phyloP scores from a whole-genome alignment of 2,113 vertebrate genomes.

The Fukomys damarensis region DNA sequence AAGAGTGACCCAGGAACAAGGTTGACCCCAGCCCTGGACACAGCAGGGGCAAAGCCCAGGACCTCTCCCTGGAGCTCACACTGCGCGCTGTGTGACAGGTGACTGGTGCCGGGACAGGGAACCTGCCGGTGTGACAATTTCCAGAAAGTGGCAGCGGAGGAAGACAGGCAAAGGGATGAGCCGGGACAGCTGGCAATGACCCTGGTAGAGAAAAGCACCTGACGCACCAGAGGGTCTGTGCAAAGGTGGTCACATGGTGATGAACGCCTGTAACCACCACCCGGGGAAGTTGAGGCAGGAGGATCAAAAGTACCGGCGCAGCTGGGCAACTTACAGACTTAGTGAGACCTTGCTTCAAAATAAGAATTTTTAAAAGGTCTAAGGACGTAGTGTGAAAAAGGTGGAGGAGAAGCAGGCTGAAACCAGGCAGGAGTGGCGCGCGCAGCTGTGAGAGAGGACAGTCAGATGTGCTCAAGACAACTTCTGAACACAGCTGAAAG shows the following conservation, averaged over 20 bases:
- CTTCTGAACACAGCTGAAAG: neutral
- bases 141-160: neutral
- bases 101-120: neutral
- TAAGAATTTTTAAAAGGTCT: too few relatives aligned
- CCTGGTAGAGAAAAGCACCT: neutral
- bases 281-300: neutral
- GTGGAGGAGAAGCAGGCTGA: neutral
- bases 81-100: neutral
- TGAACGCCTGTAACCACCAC: neutral
- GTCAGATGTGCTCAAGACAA: neutral
- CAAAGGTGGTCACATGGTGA: neutral
- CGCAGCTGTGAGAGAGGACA: neutral
- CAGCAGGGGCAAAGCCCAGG: neutral
- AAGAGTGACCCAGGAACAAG: neutral
- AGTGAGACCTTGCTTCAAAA: too few relatives aligned
- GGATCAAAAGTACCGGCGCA: too few relatives aligned
- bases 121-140: too few relatives aligned
- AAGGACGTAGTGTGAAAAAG: neutral
- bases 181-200: neutral
- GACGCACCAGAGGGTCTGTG: neutral
- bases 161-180: too few relatives aligned
- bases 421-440: neutral
- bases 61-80: too few relatives aligned
- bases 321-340: too few relatives aligned
- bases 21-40: accelerated